phyloP scores from a whole-genome alignment of 2,113 vertebrate genomes.

The Cinclus cinclus region DNA sequence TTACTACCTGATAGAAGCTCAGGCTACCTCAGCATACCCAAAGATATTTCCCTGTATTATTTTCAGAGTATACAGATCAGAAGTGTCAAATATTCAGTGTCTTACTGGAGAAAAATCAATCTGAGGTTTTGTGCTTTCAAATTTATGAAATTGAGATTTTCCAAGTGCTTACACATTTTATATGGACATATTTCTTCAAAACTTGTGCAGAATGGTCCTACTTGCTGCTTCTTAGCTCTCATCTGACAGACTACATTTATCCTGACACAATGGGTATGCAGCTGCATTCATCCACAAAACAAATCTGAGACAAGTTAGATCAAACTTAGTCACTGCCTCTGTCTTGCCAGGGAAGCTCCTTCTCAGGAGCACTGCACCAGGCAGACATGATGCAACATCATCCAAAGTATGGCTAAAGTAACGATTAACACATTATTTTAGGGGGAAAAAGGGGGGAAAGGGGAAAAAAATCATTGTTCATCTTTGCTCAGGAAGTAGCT shows the following conservation, averaged over 20 bases:
- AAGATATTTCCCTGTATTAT: neutral
- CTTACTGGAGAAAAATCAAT: neutral
- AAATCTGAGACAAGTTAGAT: neutral
- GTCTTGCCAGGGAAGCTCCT: neutral
- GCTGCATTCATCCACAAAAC: neutral
- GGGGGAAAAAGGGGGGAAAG: too few relatives aligned
- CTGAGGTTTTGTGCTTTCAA: neutral
- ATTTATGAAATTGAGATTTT: neutral
- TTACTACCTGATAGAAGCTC: neutral
- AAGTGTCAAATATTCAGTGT: neutral
- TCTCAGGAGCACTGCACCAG: neutral
- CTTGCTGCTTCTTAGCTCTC: neutral
- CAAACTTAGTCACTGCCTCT: neutral
- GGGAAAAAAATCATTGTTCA: neutral
- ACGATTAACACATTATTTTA: neutral
- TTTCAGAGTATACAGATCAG: neutral
- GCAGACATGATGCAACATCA: neutral
- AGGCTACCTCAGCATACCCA: neutral
- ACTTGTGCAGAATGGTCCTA: neutral
- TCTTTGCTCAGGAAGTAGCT: neutral
- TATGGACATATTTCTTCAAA: neutral
- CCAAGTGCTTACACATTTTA: neutral
- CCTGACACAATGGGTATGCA: neutral
- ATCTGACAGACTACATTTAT: neutral
- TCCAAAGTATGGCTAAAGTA: neutral